Percentiles rank a stretch among this genome's conserved stretches.
Conservation (phyloP, 2,888 invertebrate genomes). For the Nephrotoma flavescens region DNA sequence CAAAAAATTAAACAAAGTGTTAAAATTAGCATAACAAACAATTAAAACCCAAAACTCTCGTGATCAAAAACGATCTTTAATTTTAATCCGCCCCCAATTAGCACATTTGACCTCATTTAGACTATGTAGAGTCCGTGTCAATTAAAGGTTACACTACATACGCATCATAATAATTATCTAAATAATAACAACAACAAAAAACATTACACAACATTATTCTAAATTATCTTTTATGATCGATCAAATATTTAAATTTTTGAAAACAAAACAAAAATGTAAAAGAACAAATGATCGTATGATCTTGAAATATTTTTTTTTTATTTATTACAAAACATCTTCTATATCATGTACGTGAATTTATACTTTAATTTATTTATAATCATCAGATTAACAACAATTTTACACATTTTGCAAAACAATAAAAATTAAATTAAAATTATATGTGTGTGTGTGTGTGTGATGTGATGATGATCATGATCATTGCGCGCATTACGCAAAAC, state of each 20-base stretch:
- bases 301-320: not conserved
- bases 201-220: not conserved
- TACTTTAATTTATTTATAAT: not conserved
- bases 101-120: not conserved
- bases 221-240: not conserved
- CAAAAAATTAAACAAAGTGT: too few relatives aligned
- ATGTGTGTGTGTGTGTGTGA: not conserved
- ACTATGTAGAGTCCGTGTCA: not conserved
- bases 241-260: not conserved
- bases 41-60: not conserved
- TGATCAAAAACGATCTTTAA: not conserved
- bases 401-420: not conserved
- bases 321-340: not conserved
- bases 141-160: not conserved
- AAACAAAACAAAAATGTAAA: not conserved
- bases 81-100: not conserved
- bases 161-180: not conserved
- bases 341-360: not conserved
- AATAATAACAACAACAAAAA: not conserved
- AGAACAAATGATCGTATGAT: not conserved
- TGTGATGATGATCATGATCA: not conserved
- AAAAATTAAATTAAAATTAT: not conserved
- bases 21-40: not conserved
- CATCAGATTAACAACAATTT: not conserved
- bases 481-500: not conserved